phyloP scores from a whole-genome alignment of 2,888 invertebrate species.

The Hydriomena furcata region DNA sequence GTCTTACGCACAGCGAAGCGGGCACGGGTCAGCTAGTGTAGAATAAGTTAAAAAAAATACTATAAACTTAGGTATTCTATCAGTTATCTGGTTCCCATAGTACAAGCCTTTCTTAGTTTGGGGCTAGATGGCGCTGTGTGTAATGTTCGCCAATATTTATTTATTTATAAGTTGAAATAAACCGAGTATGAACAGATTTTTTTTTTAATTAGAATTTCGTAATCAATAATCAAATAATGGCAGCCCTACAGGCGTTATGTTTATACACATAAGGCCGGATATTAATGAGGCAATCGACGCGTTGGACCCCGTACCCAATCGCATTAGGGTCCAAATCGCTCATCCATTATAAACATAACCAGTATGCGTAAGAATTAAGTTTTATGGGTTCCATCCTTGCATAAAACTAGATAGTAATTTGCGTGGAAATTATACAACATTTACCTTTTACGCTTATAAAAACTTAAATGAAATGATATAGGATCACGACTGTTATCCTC shows the following conservation, averaged over 20 bases:
- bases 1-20: too few species aligned
- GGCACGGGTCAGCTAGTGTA: too few species aligned
- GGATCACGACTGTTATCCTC: too few species aligned
- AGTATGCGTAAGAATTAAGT: conserved; percentile 46
- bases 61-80: too few species aligned
- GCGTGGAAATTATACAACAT: background rate
- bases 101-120: too few species aligned
- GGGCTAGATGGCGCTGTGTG: too few species aligned
- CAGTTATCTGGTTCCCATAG: too few species aligned
- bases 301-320: conserved; percentile 27
- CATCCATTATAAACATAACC: conserved; percentile 60
- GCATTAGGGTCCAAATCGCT: conserved; percentile 47
- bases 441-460: background rate
- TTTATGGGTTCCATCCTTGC: conserved; percentile 42
- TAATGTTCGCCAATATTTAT: too few species aligned
- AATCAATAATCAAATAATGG: conserved; percentile 1
- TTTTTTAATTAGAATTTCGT: conserved; percentile 1
- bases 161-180: too few species aligned
- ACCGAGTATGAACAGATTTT: too few species aligned
- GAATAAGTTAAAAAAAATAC: too few species aligned
- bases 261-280: conserved; percentile 62
- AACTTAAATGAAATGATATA: background rate
- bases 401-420: conserved; percentile 3
- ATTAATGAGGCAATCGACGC: conserved; percentile 68
- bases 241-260: conserved; percentile 30